phyloP scores from a whole-genome alignment of 2,888 invertebrate genomes.

The Campoletis raptor region DNA sequence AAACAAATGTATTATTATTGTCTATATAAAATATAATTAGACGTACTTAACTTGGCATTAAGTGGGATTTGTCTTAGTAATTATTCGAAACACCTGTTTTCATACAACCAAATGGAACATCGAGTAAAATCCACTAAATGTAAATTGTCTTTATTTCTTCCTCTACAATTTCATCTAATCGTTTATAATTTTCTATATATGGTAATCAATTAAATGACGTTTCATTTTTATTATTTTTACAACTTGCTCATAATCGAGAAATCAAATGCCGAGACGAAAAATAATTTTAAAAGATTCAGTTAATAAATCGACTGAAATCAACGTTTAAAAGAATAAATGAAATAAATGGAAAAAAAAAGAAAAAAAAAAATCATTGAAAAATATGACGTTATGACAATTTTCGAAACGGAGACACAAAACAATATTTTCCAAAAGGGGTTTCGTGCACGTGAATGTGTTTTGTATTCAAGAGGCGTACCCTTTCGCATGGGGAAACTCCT shows the following conservation, averaged over 20 bases:
- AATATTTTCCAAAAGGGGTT: conserved; percentile 37
- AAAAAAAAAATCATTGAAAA: background rate
- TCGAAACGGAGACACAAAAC: background rate
- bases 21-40: conserved; percentile 41
- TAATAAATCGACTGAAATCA: background rate
- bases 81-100: background rate
- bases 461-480: conserved; percentile 68
- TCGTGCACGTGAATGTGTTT: conserved; percentile 46
- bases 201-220: background rate
- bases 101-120: background rate
- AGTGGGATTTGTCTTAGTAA: conserved; percentile 35
- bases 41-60: background rate
- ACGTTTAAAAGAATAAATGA: background rate
- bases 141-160: conserved; percentile 8
- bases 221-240: background rate
- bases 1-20: conserved; percentile 17
- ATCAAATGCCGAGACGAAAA: background rate
- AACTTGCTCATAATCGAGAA: background rate
- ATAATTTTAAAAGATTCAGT: background rate
- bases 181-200: background rate
- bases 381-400: background rate
- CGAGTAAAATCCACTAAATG: background rate
- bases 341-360: background rate
- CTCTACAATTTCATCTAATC: background rate
- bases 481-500: conserved; percentile 69